Percentiles rank a stretch among this genome's conserved stretches.
Conservation (phyloP, 2,797 vertebrate species). For the Falco peregrinus region DNA sequence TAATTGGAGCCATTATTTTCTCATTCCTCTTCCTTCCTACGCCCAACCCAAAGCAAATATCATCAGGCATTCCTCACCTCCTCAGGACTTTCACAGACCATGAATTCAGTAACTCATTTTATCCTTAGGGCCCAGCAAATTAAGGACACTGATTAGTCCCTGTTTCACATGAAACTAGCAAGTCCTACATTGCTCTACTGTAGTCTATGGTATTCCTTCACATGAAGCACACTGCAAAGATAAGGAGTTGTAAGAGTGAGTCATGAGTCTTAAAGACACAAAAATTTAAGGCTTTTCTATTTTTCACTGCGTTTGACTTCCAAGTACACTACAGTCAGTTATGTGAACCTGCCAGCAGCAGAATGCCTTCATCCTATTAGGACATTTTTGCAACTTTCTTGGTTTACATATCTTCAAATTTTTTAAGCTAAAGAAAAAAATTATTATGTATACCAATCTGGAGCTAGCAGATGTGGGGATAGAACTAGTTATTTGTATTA, state of each 20-base stretch:
- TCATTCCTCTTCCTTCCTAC: not conserved
- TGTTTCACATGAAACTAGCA: not conserved
- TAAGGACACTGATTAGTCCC: too few relatives aligned
- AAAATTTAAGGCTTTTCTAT: not conserved
- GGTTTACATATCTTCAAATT: not conserved
- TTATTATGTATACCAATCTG: not conserved
- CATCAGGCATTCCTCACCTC: not conserved
- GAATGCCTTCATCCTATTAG: not conserved
- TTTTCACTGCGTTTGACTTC: not conserved
- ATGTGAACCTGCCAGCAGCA: not conserved
- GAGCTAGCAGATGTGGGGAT: not conserved
- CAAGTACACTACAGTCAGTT: not conserved
- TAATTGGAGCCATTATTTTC: not conserved
- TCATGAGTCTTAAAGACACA: not conserved
- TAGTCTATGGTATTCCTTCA: not conserved
- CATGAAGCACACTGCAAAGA: not conserved
- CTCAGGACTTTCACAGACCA: not conserved
- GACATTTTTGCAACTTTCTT: not conserved
- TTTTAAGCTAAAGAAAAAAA: not conserved
- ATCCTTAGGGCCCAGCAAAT: not conserved
- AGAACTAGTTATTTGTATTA: not conserved
- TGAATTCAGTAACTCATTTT: not conserved
- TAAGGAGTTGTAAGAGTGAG: not conserved
- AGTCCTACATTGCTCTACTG: not conserved
- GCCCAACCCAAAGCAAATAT: not conserved